Conservation (phyloP, 1,140 invertebrate species). For the Nasonia giraulti region DNA sequence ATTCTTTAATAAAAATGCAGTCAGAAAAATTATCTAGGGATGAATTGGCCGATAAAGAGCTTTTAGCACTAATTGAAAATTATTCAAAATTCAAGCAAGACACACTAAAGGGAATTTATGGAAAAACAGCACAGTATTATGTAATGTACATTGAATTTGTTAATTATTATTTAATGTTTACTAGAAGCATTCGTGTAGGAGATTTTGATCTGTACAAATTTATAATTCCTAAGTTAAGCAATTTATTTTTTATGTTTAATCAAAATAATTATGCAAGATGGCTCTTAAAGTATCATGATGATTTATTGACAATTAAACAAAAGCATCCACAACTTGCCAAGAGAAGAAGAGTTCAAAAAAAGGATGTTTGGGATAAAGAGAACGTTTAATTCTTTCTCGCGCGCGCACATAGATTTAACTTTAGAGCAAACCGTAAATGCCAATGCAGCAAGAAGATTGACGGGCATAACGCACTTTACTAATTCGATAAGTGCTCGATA, state of each 20-base stretch:
- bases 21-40: too few relatives aligned
- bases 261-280: too few relatives aligned
- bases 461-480: conserved; percentile 54
- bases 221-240: conserved; percentile 45
- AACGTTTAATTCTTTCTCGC: conserved; percentile 53
- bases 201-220: background rate
- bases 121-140: conserved; percentile 64
- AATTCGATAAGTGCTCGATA: background rate
- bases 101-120: conserved; percentile 57
- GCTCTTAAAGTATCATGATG: background rate
- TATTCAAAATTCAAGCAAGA: too few relatives aligned
- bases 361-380: conserved; percentile 56
- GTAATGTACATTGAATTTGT: conserved; percentile 45
- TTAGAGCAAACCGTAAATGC: conserved; percentile 62
- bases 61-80: too few relatives aligned
- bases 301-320: background rate
- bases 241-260: background rate
- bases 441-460: conserved; percentile 54
- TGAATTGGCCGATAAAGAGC: too few relatives aligned
- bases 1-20: conserved; percentile 42
- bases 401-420: conserved; percentile 54
- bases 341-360: conserved; percentile 40
- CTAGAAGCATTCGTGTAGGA: conserved; percentile 3
- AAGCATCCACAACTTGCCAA: background rate
- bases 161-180: conserved; percentile 59